phyloP scores from a whole-genome alignment of 1,140 invertebrate genomes.

The Pseudomyrmex sp. region DNA sequence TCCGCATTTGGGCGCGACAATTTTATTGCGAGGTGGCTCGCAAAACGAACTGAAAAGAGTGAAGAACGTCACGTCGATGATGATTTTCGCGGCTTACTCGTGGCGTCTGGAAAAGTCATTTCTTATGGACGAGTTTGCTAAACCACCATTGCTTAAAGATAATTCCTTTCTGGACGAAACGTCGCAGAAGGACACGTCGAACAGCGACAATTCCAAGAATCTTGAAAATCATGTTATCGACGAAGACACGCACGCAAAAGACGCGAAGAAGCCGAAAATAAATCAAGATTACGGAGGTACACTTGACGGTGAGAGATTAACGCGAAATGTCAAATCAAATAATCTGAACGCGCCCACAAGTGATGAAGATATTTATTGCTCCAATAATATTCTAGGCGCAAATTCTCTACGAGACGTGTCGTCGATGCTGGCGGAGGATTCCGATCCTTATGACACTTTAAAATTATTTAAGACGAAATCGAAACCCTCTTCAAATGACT shows the following conservation, averaged over 20 bases:
- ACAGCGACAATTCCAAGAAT: constrained; percentile 36
- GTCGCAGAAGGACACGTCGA: constrained; percentile 73
- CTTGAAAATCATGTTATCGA: constrained; percentile 11
- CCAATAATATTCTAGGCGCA: constrained; percentile 60
- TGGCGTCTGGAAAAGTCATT: constrained; percentile 96
- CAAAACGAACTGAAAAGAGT: constrained; percentile 92
- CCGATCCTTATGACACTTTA: constrained; percentile 81
- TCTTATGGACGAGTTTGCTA: constrained; percentile 93
- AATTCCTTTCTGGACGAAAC: constrained; percentile 83
- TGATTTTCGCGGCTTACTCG: constrained; percentile 96
- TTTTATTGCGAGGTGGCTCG: constrained; percentile 93
- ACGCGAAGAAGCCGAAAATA: constrained; percentile 40
- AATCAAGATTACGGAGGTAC: constrained; percentile 33
- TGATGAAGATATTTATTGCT: constrained; percentile 25
- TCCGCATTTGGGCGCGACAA: constrained; percentile 94
- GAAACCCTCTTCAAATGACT: constrained; percentile 75
- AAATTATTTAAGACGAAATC: constrained; percentile 80
- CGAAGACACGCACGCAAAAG: constrained; percentile 3
- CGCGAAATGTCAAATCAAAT: constrained; percentile 32
- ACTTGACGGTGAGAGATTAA: constrained; percentile 32
- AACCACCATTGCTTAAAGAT: constrained; percentile 86
- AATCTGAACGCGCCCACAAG: constrained; percentile 40
- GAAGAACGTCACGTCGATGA: constrained; percentile 92
- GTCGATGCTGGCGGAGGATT: constrained; percentile 72
- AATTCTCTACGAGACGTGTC: constrained; percentile 77